Evolutionary conservation across 1,140 invertebrate genomes (phyloP).

Genomic region (Andrena cerasifolii): DNA sequence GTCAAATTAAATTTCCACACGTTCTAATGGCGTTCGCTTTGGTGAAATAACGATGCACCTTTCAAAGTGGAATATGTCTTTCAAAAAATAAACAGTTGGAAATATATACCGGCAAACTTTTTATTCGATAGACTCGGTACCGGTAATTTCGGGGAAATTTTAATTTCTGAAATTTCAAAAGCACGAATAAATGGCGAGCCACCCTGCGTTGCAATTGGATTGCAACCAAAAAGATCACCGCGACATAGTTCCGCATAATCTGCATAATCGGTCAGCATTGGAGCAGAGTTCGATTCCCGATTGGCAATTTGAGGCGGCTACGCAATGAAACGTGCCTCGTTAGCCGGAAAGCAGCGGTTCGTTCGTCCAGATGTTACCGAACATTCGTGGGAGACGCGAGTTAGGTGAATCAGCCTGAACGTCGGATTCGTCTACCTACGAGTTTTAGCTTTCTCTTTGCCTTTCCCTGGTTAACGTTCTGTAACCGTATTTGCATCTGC

Average conservation of each 20-base stretch:
- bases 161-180: no score
- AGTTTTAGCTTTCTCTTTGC: conserved; percentile 30
- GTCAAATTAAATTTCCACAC: conserved; percentile 31
- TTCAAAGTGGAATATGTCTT: no score
- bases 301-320: not conserved
- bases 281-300: conserved; percentile 23
- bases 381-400: conserved; percentile 40
- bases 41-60: not conserved
- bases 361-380: conserved; percentile 49
- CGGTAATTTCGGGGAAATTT: no score
- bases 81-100: no score
- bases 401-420: conserved; percentile 41
- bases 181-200: no score
- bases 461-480: not conserved
- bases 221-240: not conserved
- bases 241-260: not conserved
- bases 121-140: no score
- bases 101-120: no score
- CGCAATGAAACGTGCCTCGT: conserved; percentile 34
- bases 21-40: not conserved
- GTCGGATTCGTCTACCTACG: conserved; percentile 41
- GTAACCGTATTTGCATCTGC: conserved; percentile 28
- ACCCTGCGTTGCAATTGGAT: no score
- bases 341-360: conserved; percentile 21
- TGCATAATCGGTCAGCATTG: not conserved